Percentiles rank a stretch among this genome's conserved stretches.
These are phyloP conservation scores for Leuciscus idus DNA, from an alignment of 2,113 vertebrate genomes.

Conservation along the genomic window DNA sequence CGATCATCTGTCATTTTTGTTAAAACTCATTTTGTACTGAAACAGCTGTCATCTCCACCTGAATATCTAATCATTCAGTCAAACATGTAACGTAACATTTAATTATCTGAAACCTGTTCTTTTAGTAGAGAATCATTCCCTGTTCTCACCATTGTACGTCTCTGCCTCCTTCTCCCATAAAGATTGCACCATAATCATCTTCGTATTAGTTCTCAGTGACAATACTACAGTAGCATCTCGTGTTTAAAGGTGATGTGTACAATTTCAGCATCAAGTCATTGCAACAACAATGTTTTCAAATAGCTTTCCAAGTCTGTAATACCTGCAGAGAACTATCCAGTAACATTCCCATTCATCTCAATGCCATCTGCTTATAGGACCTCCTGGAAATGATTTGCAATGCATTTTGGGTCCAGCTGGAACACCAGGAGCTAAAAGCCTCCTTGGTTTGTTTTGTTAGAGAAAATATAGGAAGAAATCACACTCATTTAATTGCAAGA, in stretches of 20 bases:
- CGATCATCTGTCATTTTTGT: not conserved
- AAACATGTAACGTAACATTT: not conserved
- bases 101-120: not conserved
- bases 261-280: not conserved
- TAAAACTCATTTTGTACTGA: not conserved
- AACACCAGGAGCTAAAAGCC: not conserved
- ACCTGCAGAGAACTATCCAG: not conserved
- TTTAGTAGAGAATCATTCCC: not conserved
- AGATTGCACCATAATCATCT: slow-evolving; percentile 13
- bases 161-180: not conserved
- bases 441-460: not conserved
- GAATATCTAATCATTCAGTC: not conserved
- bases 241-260: not conserved
- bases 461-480: not conserved
- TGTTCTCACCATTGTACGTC: not conserved
- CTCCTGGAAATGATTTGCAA: not conserved
- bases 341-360: not conserved
- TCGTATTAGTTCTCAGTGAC: not conserved
- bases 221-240: not conserved
- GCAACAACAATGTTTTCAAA: not conserved
- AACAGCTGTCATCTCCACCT: not conserved
- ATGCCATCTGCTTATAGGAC: not conserved
- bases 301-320: not conserved
- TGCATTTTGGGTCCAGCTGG: not conserved
- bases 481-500: not conserved